Conservation (phyloP, 64 coral and sea anemone species). For the Acropora tenuis region DNA sequence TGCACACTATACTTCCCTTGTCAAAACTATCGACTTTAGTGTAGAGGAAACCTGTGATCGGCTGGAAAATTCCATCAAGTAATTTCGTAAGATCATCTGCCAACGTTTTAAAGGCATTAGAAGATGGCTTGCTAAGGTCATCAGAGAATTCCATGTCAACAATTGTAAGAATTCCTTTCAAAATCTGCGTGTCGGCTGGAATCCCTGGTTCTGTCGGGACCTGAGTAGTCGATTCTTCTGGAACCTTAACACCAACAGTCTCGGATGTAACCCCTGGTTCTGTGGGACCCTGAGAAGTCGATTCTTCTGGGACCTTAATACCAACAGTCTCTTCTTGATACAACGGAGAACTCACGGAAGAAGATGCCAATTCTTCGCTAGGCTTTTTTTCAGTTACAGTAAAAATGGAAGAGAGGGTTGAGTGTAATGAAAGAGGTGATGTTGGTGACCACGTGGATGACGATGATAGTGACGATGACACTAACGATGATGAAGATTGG, state of each 20-base stretch:
- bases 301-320: too few species aligned
- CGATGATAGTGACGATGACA: background rate
- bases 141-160: conserved; percentile 1
- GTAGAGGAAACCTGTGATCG: conserved; percentile 3
- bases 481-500: background rate
- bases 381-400: background rate
- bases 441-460: background rate
- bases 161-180: conserved; percentile 10
- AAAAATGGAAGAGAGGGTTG: background rate
- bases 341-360: too few species aligned
- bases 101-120: background rate
- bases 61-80: background rate
- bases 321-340: too few species aligned
- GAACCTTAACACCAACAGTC: background rate
- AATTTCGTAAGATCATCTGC: background rate
- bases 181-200: background rate
- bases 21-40: background rate
- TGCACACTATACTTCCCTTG: conserved; percentile 8
- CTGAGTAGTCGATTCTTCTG: background rate
- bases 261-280: too few species aligned
- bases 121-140: background rate
- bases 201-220: background rate
- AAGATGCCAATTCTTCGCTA: too few species aligned
- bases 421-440: background rate
- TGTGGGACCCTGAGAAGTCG: too few species aligned